Percentiles rank a stretch among this genome's conserved stretches.
Conservation (phyloP, 1,140 invertebrate species). For the Myzus persicae region DNA sequence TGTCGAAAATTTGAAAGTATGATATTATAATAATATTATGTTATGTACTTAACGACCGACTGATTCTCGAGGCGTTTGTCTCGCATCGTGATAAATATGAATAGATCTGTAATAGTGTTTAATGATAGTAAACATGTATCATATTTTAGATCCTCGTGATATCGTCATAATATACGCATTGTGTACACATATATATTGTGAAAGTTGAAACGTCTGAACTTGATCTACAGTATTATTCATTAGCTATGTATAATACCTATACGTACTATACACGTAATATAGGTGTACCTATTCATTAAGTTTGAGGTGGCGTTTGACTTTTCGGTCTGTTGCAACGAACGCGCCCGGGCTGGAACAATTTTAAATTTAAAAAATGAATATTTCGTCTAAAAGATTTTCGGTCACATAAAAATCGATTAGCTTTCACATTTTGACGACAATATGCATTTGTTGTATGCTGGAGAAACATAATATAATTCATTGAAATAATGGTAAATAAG, state of each 20-base stretch:
- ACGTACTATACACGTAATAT: no score
- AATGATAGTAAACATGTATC: neutral
- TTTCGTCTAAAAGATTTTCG: neutral
- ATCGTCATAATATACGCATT: neutral
- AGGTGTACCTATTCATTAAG: neutral
- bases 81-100: neutral
- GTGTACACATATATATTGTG: neutral
- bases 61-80: neutral
- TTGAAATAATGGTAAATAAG: neutral
- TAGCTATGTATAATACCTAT: neutral
- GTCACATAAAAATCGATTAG: neutral
- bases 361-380: no score
- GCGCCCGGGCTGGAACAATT: no score
- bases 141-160: neutral
- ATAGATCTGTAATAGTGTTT: neutral
- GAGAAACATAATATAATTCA: neutral
- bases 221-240: neutral
- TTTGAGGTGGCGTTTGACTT: neutral
- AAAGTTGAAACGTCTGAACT: neutral
- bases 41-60: neutral
- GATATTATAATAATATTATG: neutral
- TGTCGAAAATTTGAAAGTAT: slow-evolving; percentile 10
- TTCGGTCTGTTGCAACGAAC: neutral
- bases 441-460: neutral
- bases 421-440: neutral